Evolutionary conservation across 2,797 vertebrate genomes (phyloP).

Genomic region (Smutsia gigantea): DNA sequence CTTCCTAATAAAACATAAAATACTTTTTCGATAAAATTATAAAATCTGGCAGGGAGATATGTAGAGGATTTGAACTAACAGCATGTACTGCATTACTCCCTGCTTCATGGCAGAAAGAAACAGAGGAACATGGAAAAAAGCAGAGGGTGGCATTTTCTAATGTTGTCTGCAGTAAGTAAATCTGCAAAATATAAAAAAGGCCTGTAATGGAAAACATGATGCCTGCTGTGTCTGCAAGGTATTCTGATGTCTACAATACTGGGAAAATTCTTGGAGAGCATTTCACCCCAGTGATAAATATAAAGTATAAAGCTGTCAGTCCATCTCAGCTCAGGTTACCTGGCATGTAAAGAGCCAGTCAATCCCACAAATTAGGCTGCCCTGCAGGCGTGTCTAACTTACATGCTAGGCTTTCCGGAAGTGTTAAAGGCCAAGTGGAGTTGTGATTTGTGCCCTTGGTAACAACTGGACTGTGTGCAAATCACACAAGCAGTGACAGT

Average conservation of each 20-base stretch:
- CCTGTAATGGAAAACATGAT: slow-evolving; percentile 49
- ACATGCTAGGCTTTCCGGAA: slow-evolving; percentile 27
- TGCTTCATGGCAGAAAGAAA: slow-evolving; percentile 20
- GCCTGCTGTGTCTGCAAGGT: slow-evolving; percentile 40
- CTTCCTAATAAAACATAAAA: not conserved
- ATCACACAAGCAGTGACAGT: not conserved
- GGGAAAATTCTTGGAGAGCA: slow-evolving; percentile 35
- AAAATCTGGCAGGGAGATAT: not conserved
- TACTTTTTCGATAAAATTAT: slow-evolving; percentile 58
- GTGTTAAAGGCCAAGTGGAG: not conserved
- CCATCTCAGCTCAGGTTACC: slow-evolving; percentile 28
- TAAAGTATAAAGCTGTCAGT: slow-evolving; percentile 20
- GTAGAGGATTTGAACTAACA: slow-evolving; percentile 65
- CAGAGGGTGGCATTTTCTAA: slow-evolving; percentile 41
- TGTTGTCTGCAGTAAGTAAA: slow-evolving; percentile 57
- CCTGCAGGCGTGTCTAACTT: slow-evolving; percentile 23
- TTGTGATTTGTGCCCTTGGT: slow-evolving; percentile 15
- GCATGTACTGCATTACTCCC: not conserved
- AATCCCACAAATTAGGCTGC: slow-evolving; percentile 55
- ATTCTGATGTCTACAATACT: not conserved
- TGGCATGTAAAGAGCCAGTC: not conserved
- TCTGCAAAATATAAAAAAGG: slow-evolving; percentile 52
- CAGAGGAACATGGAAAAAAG: slow-evolving; percentile 42
- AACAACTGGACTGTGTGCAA: not conserved
- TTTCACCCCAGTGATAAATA: not conserved